Evolutionary conservation across 2,797 vertebrate genomes (phyloP).

Genomic region (Margarornis squamiger): DNA sequence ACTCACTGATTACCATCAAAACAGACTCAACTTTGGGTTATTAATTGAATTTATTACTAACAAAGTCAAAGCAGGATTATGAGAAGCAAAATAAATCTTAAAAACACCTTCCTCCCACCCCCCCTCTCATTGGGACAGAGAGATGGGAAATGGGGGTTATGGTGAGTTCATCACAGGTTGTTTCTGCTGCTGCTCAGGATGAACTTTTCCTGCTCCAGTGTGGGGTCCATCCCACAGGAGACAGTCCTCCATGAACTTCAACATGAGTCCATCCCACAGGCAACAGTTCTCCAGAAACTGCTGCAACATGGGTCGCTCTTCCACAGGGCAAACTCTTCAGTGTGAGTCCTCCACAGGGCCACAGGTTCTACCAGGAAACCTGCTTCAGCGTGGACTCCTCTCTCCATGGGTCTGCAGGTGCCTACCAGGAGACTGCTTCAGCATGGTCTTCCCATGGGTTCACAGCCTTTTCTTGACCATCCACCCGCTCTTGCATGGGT

Average conservation of each 20-base stretch:
- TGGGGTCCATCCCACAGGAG: neutral
- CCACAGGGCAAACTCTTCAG: rapidly evolving
- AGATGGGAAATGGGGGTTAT: neutral
- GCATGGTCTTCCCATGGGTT: neutral
- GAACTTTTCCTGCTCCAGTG: too few species aligned
- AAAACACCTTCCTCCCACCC: neutral
- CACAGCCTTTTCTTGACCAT: neutral
- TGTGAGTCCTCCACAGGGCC: neutral
- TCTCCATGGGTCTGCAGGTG: neutral
- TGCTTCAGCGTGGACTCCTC: neutral
- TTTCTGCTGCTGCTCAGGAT: neutral
- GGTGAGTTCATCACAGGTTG: neutral
- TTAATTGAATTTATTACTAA: neutral
- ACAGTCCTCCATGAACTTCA: neutral
- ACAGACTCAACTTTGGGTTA: neutral
- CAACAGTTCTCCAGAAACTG: neutral
- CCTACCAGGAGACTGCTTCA: neutral
- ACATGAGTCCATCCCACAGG: neutral
- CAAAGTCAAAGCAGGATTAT: neutral
- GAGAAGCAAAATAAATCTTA: neutral
- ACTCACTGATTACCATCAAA: neutral
- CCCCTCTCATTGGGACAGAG: too few species aligned
- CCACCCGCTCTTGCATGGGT: neutral
- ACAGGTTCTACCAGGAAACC: neutral
- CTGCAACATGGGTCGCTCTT: neutral